A percentile compares a stretch with the other conserved stretches of the same genome.
Evolutionary conservation across 1,140 invertebrate species (phyloP).

Genomic region (Pollicipes pollicipes): DNA sequence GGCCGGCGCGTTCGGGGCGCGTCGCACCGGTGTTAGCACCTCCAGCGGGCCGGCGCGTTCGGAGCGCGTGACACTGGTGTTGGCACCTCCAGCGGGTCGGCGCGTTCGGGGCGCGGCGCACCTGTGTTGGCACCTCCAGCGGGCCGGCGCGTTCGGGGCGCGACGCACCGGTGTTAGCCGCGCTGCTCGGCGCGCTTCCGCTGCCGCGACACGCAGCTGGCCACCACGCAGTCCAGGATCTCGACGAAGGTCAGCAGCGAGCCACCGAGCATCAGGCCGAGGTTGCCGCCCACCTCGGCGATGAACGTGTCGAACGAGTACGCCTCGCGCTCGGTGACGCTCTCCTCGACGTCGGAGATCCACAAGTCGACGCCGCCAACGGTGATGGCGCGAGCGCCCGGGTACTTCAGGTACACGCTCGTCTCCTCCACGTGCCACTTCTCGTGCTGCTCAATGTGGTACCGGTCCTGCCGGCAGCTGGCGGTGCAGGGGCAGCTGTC

Average conservation of each 20-base stretch:
- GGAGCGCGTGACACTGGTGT: background rate
- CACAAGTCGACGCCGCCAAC: background rate
- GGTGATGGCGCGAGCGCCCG: background rate
- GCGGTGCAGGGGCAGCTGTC: background rate
- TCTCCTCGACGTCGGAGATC: background rate
- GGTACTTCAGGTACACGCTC: background rate
- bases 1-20: too few species aligned
- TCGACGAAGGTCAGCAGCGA: conserved; percentile 2
- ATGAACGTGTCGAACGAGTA: background rate
- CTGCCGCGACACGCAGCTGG: background rate
- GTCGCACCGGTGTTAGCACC: too few species aligned
- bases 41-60: background rate
- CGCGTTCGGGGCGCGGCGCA: too few species aligned
- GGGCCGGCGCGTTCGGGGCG: too few species aligned
- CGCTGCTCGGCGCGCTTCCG: background rate
- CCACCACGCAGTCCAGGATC: background rate
- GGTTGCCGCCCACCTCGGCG: background rate
- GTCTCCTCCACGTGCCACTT: background rate
- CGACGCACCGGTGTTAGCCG: background rate
- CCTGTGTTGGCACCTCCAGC: too few species aligned
- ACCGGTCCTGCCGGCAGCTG: background rate
- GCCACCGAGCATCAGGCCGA: conserved; percentile 1
- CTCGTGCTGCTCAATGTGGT: background rate
- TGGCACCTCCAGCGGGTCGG: too few species aligned
- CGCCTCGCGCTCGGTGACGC: background rate